Percentiles rank a stretch among this genome's conserved stretches.
phyloP scores from a whole-genome alignment of 2,888 invertebrate species.

The Coleophora deauratella region DNA sequence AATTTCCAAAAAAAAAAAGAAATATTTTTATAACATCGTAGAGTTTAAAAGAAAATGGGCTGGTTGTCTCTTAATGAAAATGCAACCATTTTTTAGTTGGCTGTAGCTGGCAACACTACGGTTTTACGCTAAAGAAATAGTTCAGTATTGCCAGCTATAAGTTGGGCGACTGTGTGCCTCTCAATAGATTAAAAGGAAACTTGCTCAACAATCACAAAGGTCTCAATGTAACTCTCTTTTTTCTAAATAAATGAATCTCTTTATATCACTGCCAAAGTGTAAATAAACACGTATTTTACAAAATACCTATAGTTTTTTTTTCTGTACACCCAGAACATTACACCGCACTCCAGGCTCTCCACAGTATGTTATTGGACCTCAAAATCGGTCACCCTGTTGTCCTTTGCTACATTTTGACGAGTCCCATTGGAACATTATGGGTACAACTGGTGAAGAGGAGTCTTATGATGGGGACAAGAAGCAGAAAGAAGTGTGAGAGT shows the following conservation, averaged over 20 bases:
- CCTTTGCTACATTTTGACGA: no score
- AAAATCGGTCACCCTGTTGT: no score
- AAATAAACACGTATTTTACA: constrained; percentile 60
- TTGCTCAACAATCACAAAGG: constrained; percentile 48
- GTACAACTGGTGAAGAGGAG: no score
- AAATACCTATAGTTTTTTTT: constrained; percentile 17
- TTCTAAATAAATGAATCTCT: constrained; percentile 57
- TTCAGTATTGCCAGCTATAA: constrained; percentile 24
- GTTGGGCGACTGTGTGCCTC: constrained; percentile 22
- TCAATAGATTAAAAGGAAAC: constrained; percentile 24
- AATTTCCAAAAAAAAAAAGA: no score
- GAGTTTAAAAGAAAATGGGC: no score
- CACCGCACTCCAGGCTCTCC: no score
- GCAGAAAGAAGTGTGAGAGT: no score
- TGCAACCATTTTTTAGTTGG: not conserved
- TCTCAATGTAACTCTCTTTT: constrained; percentile 70
- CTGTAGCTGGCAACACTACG: constrained; percentile 27
- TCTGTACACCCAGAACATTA: not conserved
- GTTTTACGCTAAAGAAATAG: not conserved
- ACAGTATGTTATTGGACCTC: no score
- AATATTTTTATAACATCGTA: no score
- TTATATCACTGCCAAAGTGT: constrained; percentile 74
- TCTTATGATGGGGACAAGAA: no score
- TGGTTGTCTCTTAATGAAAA: no score
- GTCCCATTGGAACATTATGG: no score